Conservation (phyloP, 2,797 vertebrate species). For the Parauchenoglanis punctatus region DNA sequence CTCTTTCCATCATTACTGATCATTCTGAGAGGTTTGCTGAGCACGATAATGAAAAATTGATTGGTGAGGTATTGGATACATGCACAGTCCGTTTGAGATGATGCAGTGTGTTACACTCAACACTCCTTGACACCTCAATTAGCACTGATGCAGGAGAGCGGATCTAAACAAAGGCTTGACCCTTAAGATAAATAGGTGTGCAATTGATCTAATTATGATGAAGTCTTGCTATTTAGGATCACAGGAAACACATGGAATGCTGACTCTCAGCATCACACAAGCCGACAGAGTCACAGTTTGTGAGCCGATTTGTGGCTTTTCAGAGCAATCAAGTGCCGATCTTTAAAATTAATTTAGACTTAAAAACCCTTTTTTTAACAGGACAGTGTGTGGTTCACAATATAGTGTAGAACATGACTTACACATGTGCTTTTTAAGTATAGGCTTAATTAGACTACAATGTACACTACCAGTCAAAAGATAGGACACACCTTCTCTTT, state of each 20-base stretch:
- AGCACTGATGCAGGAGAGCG: constrained; percentile 38
- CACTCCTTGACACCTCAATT: constrained; percentile 51
- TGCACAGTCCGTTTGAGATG: constrained; percentile 27
- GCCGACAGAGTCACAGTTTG: background rate
- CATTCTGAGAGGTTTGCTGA: constrained; percentile 6
- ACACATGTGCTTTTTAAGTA: background rate
- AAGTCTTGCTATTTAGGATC: constrained; percentile 14
- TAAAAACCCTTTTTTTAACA: background rate
- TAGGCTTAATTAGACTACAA: background rate
- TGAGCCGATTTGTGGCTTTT: constrained; percentile 2
- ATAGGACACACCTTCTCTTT: too few relatives aligned
- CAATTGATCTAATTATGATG: constrained; percentile 43
- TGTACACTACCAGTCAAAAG: too few relatives aligned
- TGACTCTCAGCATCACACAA: background rate
- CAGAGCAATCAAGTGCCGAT: background rate
- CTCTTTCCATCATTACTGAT: constrained; percentile 10
- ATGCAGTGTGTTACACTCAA: constrained; percentile 32
- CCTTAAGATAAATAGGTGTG: constrained; percentile 51
- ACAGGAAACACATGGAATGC: constrained; percentile 18
- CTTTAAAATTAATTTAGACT: background rate
- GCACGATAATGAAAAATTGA: constrained; percentile 50
- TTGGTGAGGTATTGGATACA: constrained; percentile 40
- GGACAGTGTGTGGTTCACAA: background rate
- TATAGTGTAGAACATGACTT: background rate
- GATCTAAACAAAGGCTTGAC: constrained; percentile 51